These are phyloP conservation scores for Pseudopipra pipra DNA, from an alignment of 2,113 vertebrate species.

Conservation along the genomic window DNA sequence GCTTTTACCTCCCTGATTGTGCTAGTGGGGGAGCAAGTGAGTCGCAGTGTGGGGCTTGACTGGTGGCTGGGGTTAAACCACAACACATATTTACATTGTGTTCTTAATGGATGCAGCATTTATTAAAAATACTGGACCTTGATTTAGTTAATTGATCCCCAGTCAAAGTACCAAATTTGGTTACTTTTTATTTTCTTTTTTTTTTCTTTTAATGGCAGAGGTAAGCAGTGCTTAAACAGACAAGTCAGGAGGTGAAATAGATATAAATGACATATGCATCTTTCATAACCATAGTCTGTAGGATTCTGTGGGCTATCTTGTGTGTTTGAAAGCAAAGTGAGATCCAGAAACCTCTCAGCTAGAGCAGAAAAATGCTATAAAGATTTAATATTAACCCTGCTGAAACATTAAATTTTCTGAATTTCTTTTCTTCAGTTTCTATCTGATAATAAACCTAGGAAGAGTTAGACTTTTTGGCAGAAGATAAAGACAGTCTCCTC, in stretches of 20 bases:
- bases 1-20: not conserved
- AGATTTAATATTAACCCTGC: not conserved
- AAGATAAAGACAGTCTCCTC: not conserved
- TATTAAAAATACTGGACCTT: not conserved
- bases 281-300: not conserved
- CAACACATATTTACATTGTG: not conserved
- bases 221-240: not conserved
- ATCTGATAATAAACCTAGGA: not conserved
- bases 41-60: rapidly evolving
- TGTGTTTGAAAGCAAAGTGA: not conserved
- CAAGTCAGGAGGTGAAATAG: not conserved
- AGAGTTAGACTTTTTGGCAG: not conserved
- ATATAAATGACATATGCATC: not conserved
- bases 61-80: not conserved
- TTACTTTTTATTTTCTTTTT: not conserved
- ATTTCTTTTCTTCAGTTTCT: not conserved
- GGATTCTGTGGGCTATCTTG: not conserved
- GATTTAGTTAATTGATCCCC: not conserved
- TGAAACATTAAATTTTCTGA: not conserved
- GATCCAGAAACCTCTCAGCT: not conserved
- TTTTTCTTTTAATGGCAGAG: not conserved
- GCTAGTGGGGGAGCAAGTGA: not conserved
- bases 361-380: not conserved
- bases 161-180: not conserved
- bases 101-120: not conserved